These are phyloP conservation scores for Cliona cf. orientalis DNA, from an alignment of 37 sponge, comb jelly and placozoan species.

Conservation along the genomic window DNA sequence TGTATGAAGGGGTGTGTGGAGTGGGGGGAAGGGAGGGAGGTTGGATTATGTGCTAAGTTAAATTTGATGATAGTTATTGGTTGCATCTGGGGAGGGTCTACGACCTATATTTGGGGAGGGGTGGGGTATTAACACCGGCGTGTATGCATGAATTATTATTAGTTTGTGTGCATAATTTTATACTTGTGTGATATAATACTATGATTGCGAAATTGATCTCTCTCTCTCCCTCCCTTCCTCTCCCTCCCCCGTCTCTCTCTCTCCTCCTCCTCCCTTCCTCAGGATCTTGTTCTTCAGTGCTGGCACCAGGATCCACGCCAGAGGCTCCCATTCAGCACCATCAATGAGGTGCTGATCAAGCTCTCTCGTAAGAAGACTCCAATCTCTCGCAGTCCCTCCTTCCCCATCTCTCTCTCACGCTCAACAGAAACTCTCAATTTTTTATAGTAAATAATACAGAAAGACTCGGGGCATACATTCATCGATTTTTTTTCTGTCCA, in stretches of 20 bases:
- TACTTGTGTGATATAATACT: background rate
- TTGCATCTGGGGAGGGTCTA: too few species aligned
- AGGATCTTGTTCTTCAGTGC: conserved; percentile 64
- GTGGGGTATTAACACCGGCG: too few species aligned
- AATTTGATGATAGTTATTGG: too few species aligned
- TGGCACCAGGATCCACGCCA: conserved; percentile 46
- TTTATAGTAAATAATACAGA: too few species aligned
- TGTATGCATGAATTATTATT: background rate
- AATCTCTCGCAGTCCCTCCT: conserved; percentile 47
- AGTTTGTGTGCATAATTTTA: background rate
- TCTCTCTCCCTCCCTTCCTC: too few species aligned
- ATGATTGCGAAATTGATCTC: too few species aligned
- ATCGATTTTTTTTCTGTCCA: background rate
- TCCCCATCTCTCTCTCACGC: conserved; percentile 51
- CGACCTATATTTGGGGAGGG: too few species aligned
- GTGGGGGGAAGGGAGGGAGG: too few species aligned
- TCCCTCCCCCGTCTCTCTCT: too few species aligned
- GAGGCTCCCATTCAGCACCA: conserved; percentile 50
- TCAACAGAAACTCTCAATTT: conserved; percentile 46
- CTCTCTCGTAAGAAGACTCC: conserved; percentile 52
- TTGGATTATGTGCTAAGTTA: too few species aligned
- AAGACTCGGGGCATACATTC: background rate
- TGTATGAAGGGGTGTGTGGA: too few species aligned
- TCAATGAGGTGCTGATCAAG: conserved; percentile 39
- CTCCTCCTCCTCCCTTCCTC: background rate